Evolutionary conservation across 2,888 invertebrate genomes (phyloP), one percentile per base, ranked within the genome.

Genomic region (Luperina nickerlii): DNA sequence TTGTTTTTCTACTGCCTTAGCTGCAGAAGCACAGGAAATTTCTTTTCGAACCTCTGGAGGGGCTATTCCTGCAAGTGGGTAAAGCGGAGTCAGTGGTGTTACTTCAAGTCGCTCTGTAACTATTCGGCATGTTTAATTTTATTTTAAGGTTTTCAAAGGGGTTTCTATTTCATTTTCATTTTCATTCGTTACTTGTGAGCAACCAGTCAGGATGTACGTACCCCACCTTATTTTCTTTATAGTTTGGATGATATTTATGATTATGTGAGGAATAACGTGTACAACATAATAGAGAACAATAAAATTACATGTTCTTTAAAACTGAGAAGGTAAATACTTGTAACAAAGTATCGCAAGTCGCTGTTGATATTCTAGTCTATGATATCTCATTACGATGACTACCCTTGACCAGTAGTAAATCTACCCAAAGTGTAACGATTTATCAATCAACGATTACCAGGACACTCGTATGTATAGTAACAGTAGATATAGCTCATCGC

Each of bases 361-460:
- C 70, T 74, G 60, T 63, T 83, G 68, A 78, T 74, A 81, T 82
- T 78, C 68, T 66, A 66, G 75, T 76, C 74, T 72, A 76, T 76
- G 69, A 72, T 81, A 78, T 79, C 75, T 88, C 77, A 84, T 84
- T 84, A 89, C 77, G 83, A 79, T 67, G 70, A 80, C 81, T 86
- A 84, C 70, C 80, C 84, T 82, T 86, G 83, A 86, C 82, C 87
- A 85, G 82, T 74, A 82, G 84, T 86, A 86, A 85, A 88, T 90
- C 83, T 85, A 86, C 79, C 84, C 76, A 77, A 81, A 85, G 79
- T 82, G 84, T 90, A 87, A 84, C 76, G 74, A 89, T 96, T 95
- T 94, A 95, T 95, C 95, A 94, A 92, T 95, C 95, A 92, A 88
- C 93, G 90, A 92, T 93, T 93, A 92, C 90, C 78, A 67, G 87